A percentile compares a stretch with the other conserved stretches of the same genome.
phyloP scores from a whole-genome alignment of 2,797 vertebrate genomes.

The Pelobates cultripes region DNA sequence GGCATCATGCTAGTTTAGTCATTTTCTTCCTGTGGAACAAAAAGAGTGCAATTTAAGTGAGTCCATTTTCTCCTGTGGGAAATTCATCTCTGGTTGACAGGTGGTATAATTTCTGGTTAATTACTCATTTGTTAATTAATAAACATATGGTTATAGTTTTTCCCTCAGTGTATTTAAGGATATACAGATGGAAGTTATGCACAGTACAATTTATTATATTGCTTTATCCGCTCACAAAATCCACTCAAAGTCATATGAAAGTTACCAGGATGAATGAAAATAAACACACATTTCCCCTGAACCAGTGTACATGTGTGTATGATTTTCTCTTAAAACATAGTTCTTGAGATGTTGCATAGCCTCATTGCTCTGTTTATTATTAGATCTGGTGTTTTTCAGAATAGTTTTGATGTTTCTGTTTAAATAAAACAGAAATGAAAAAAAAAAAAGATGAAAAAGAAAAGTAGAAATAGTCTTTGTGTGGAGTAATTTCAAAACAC shows the following conservation, averaged over 20 bases:
- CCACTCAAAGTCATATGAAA: conserved; percentile 15
- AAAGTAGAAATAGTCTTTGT: too few species aligned
- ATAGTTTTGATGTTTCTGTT: background rate
- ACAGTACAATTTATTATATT: too few species aligned
- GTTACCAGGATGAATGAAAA: background rate
- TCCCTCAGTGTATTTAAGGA: too few species aligned
- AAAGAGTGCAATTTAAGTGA: too few species aligned
- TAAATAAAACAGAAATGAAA: background rate
- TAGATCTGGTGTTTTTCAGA: background rate
- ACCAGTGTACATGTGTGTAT: background rate
- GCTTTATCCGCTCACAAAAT: conserved; percentile 3
- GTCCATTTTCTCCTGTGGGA: too few species aligned
- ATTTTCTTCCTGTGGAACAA: too few species aligned
- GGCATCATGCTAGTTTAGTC: too few species aligned
- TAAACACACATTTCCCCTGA: conserved; percentile 5
- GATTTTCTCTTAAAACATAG: background rate
- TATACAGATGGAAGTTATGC: too few species aligned
- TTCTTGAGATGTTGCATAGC: background rate
- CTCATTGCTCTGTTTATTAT: conserved; percentile 5
- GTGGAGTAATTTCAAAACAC: background rate
- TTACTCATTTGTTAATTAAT: too few species aligned
- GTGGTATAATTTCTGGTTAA: too few species aligned
- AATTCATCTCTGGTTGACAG: too few species aligned
- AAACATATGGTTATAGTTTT: too few species aligned
- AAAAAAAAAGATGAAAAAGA: background rate